phyloP scores from a whole-genome alignment of 2,113 vertebrate species.

The Nanorana parkeri region DNA sequence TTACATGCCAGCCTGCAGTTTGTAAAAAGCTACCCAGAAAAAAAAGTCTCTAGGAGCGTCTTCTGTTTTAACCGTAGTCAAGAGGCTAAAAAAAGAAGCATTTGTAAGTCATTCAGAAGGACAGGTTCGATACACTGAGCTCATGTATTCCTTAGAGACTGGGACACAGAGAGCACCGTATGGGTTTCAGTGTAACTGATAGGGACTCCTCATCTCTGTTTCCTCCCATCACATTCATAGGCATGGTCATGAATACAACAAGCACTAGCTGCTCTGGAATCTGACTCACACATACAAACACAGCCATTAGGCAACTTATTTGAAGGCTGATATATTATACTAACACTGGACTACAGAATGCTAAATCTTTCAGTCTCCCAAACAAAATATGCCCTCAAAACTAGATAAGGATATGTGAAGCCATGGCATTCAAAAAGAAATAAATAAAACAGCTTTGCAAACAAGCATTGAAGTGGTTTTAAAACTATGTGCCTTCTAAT shows the following conservation, averaged over 20 bases:
- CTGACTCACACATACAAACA: not conserved
- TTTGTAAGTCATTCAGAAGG: constrained; percentile 32
- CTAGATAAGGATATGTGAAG: too few species aligned
- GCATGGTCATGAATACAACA: not conserved
- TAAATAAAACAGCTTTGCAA: too few species aligned
- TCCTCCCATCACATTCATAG: constrained; percentile 3
- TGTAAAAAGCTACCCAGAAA: constrained; percentile 11
- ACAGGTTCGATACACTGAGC: constrained; percentile 20
- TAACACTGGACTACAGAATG: too few species aligned
- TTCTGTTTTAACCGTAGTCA: constrained; percentile 1
- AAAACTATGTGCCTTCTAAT: too few species aligned
- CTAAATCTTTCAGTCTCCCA: too few species aligned
- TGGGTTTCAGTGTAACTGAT: constrained; percentile 48
- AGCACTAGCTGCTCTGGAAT: not conserved
- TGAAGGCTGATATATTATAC: not conserved
- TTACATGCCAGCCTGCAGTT: not conserved
- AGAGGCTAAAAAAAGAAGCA: constrained; percentile 7
- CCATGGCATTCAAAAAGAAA: too few species aligned
- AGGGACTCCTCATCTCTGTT: constrained; percentile 15
- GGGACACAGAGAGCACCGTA: constrained; percentile 6
- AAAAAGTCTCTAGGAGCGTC: constrained; percentile 5
- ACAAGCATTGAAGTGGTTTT: too few species aligned
- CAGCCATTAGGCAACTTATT: not conserved
- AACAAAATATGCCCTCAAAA: too few species aligned
- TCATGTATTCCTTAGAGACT: constrained; percentile 39